Conservation (phyloP, 2,113 vertebrate genomes). For the Istiophorus platypterus region DNA sequence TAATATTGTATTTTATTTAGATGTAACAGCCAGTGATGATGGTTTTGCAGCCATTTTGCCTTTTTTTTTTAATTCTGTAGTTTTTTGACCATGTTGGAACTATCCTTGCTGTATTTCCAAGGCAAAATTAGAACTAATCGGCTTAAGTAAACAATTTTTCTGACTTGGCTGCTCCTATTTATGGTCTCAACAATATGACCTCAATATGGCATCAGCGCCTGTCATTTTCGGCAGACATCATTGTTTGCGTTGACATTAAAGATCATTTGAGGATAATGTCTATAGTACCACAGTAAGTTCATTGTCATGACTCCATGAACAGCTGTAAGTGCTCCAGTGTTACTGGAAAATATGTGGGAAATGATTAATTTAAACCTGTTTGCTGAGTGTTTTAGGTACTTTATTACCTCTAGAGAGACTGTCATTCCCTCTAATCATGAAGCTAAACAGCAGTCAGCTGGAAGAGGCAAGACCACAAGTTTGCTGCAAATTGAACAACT, state of each 20-base stretch:
- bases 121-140: not conserved
- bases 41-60: not conserved
- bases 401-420: not conserved
- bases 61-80: not conserved
- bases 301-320: not conserved
- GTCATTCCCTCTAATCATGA: not conserved
- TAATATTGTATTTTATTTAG: not conserved
- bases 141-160: not conserved
- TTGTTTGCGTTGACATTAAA: not conserved
- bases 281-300: not conserved
- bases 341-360: slow-evolving; percentile 6
- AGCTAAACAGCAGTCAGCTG: not conserved
- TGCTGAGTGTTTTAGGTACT: not conserved
- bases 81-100: not conserved
- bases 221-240: not conserved
- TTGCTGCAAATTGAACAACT: not conserved
- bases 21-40: not conserved
- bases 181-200: not conserved
- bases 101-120: not conserved
- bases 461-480: not conserved
- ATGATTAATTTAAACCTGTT: not conserved
- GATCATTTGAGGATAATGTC: not conserved
- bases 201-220: not conserved
- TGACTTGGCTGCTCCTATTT: not conserved
- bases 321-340: not conserved